Base-by-base conservation (phyloP, 2,888 invertebrate species). In the Macrophya alboannulata region DNA sequence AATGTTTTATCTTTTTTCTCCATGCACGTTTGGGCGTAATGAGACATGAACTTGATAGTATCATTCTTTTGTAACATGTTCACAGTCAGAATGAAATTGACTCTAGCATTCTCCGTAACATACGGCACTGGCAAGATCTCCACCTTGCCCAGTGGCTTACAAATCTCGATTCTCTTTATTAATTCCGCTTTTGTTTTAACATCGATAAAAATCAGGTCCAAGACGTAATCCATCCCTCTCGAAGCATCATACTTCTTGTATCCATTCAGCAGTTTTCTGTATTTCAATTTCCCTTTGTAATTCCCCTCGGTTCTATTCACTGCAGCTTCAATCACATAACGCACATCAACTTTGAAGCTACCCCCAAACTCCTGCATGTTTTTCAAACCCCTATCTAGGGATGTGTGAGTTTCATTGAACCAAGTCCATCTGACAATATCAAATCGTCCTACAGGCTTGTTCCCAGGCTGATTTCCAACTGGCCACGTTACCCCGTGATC, bases 61-160 rank as follows among this genome's bases (percentile, higher is more conserved):
- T 96, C 95, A 1, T 94, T 92, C 40, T 94, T 94, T 89, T 95
- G 95, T 85, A 93, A 92, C 90, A 95, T 94, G 91, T 95, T 95
- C 4, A 97, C 95, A 0, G 97, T 96, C 87, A 99, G 93, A 88
- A 99, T 94, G 88, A 99, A 94, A 86, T 96, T 96, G 5, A 99
- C 95, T 88, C 97, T 95, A 8, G 97, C 97, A 93, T 97, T 98
- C 95, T 99, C 99, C 0, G 99, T 99, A 0, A 99, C 99, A 94
- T 99, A 99, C 0, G 99, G 99, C 92, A 98, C 97, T 1, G 97
- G 97, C 62, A 99, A 95, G 86, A 99, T 96, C 92, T 99, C 98
- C 10, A 98, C 97, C 86, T 96, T 96, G 21, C 98, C 98, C 85
- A 99, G 94, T 17, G 98, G 97, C 88, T 99, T 97, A 84, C 97